phyloP scores from a whole-genome alignment of 2,888 invertebrate species.

The Phoenoteleia sp. region DNA sequence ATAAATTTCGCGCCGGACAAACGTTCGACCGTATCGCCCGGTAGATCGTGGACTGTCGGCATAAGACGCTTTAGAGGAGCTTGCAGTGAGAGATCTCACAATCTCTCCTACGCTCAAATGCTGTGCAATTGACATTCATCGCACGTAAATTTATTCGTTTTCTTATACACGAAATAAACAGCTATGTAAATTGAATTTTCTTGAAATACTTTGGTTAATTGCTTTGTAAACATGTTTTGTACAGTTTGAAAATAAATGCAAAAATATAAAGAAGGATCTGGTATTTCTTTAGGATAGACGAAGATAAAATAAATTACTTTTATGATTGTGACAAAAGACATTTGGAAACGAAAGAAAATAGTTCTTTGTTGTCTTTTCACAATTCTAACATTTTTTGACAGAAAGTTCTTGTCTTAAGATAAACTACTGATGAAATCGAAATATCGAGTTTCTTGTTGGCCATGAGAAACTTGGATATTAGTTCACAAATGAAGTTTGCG shows the following conservation, averaged over 20 bases:
- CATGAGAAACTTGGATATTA: slow-evolving; percentile 26
- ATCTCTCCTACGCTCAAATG: slow-evolving; percentile 39
- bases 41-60: slow-evolving; percentile 71
- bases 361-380: no score
- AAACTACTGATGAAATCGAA: slow-evolving; percentile 26
- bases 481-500: slow-evolving; percentile 15
- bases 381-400: no score
- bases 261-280: no score
- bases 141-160: slow-evolving; percentile 66
- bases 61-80: slow-evolving; percentile 73
- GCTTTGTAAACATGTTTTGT: background rate
- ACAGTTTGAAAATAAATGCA: no score
- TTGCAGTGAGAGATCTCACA: slow-evolving; percentile 58
- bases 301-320: no score
- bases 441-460: slow-evolving; percentile 1
- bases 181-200: slow-evolving; percentile 45
- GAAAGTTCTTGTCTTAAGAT: no score
- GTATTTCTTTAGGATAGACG: no score
- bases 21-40: slow-evolving; percentile 69
- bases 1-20: slow-evolving; percentile 71
- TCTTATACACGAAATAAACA: slow-evolving; percentile 47
- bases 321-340: no score
- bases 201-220: slow-evolving; percentile 31
- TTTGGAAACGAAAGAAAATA: no score
- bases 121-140: slow-evolving; percentile 66